A percentile compares a stretch with the other conserved stretches of the same genome.
Evolutionary conservation across 2,113 vertebrate genomes (phyloP).

Genomic region (Panthera leo): DNA sequence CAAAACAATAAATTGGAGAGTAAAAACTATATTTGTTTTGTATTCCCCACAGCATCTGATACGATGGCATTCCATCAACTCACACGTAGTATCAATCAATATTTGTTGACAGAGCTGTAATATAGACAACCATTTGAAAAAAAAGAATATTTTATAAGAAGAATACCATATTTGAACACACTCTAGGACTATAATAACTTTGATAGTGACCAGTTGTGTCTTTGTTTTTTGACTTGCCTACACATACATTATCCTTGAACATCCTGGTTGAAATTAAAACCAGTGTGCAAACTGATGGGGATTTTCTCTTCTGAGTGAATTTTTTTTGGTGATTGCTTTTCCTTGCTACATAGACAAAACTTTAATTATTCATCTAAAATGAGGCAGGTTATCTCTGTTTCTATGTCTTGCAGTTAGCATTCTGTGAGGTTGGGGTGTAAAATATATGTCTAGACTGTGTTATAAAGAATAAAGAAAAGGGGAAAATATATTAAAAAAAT

Average conservation of each 20-base stretch:
- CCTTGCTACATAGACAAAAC: not conserved
- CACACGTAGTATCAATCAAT: not conserved
- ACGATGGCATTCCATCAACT: not conserved
- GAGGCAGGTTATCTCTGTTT: not conserved
- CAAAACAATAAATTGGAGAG: not conserved
- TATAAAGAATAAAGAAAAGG: not conserved
- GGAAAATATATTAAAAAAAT: not conserved
- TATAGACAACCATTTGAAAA: not conserved
- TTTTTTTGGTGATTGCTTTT: not conserved
- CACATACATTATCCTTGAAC: not conserved
- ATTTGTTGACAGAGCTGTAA: not conserved
- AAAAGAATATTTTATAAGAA: not conserved
- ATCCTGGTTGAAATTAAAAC: constrained; percentile 1
- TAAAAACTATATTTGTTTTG: not conserved
- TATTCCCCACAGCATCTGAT: not conserved
- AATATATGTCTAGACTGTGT: not conserved
- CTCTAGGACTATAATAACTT: not conserved
- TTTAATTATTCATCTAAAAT: not conserved
- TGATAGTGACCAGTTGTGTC: not conserved
- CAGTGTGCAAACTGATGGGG: not conserved
- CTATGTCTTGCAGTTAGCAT: not conserved
- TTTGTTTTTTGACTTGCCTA: not conserved
- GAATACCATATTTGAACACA: not conserved
- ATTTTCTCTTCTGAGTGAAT: not conserved
- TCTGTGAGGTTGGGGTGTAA: not conserved